Evolutionary conservation across 2,888 invertebrate species (phyloP).

Genomic region (Cerceris rybyensis): DNA sequence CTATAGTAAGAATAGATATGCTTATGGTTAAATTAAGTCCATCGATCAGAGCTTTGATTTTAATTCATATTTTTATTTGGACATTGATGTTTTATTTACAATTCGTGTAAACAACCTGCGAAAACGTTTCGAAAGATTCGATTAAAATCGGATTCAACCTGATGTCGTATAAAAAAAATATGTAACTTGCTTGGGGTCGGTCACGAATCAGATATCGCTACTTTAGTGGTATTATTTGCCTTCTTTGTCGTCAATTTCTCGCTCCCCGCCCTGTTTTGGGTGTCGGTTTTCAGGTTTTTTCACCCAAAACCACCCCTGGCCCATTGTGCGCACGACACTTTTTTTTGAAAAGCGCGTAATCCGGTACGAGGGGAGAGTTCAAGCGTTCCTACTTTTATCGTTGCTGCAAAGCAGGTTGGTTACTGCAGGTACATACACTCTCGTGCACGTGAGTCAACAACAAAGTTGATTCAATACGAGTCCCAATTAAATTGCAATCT

Average conservation of each 20-base stretch:
- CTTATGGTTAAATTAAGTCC: too few species aligned
- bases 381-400: conserved; percentile 75
- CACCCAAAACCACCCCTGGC: conserved; percentile 79
- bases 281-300: conserved; percentile 81
- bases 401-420: conserved; percentile 77
- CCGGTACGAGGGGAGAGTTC: conserved; percentile 76
- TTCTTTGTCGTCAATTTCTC: conserved; percentile 80
- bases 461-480: conserved; percentile 48
- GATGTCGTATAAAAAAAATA: conserved; percentile 44
- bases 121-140: conserved; percentile 29
- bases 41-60: too few species aligned
- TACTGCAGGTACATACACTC: conserved; percentile 76
- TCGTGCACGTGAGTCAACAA: conserved; percentile 48
- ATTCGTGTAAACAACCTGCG: conserved; percentile 46
- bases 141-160: conserved; percentile 67
- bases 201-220: conserved; percentile 77
- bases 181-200: conserved; percentile 44
- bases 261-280: conserved; percentile 80
- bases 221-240: conserved; percentile 77
- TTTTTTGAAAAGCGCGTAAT: conserved; percentile 79
- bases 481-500: conserved; percentile 32
- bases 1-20: too few species aligned
- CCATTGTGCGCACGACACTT: conserved; percentile 73
- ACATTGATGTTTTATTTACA: not conserved
- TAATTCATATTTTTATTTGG: not conserved